Base-by-base conservation (phyloP, 2,797 vertebrate species). In the Rhinichthys osculus region DNA sequence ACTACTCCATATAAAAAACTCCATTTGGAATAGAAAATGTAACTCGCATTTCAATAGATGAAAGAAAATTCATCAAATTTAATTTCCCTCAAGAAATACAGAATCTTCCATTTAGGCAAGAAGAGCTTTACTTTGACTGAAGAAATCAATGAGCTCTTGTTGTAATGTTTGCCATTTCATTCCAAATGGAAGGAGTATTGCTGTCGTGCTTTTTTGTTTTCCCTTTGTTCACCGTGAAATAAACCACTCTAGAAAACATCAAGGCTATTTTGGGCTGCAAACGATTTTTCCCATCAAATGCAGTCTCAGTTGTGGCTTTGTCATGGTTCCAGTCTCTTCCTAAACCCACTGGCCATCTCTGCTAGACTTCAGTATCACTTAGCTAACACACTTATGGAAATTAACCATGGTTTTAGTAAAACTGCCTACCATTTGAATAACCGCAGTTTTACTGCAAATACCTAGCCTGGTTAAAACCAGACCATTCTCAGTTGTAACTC, bases 61-160 rank as follows among this genome's bases (percentile, higher is more conserved):
- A 70, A 70, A 19, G 59, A 17, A 66, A n/a, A 54, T 72, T 81
- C 70, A n/a, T 81, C 16, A 81, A 71, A 44, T 38, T 77, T 33
- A 14, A 42, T 87, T 85, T 82, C 21, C 57, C 6, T 72, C 40
- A 33, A 79, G 40, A 79, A 79, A 30, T 1, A 27, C 59, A 47
- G n/a, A 27, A 11, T 52, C 14, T 52, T 21, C 44, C 9, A n/a
- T n/a, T 78, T 66, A n/a, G 44, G 38, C 64, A 82, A 62, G 9
- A 57, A 21, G 66, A 52, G 50, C 30, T 50, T 76, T 81, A 35
- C 72, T 78, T 89, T 79, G 78, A n/a, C 72, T 85, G 57, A 86
- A 62, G 84, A 90, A 92, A 92, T 93, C 91, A 90, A 92, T 92
- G 87, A 79, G 70, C 78, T 89, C 90, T 91, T 71, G 1, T 88